phyloP scores from a whole-genome alignment of 1,140 invertebrate species.

The Metaphire vulgaris region DNA sequence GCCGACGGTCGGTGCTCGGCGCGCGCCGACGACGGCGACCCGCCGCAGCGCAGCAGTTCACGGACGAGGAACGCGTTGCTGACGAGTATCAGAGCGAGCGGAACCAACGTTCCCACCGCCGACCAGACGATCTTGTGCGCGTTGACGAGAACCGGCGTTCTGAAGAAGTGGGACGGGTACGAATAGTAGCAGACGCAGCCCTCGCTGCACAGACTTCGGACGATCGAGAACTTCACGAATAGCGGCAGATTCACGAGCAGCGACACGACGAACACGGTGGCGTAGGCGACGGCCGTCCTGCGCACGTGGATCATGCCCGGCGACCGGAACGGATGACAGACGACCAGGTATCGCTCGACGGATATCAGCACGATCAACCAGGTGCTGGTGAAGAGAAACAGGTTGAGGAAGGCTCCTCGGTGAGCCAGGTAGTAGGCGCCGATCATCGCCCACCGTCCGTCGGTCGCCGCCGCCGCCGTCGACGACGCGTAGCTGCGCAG shows the following conservation, averaged over 20 bases:
- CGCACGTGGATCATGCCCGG: not conserved
- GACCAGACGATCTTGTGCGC: not conserved
- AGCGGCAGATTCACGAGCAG: not conserved
- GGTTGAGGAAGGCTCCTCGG: not conserved
- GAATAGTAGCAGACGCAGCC: not conserved
- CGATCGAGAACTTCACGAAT: not conserved
- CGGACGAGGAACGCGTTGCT: not conserved
- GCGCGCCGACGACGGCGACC: not conserved
- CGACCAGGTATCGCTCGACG: not conserved
- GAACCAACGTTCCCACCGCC: not conserved
- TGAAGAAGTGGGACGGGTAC: not conserved
- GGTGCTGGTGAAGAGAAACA: not conserved
- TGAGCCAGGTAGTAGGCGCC: slow-evolving; percentile 1
- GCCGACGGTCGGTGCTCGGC: not conserved
- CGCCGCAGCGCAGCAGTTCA: not conserved
- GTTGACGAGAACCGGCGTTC: not conserved
- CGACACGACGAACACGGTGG: not conserved
- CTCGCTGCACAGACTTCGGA: not conserved
- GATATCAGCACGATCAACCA: not conserved
- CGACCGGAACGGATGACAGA: not conserved
- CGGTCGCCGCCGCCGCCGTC: not conserved
- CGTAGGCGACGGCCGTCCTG: not conserved
- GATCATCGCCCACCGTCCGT: not conserved
- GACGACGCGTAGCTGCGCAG: not conserved
- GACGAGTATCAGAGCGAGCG: not conserved